Evolutionary conservation across 2,888 invertebrate species (phyloP).

Genomic region (Lagria hirta): DNA sequence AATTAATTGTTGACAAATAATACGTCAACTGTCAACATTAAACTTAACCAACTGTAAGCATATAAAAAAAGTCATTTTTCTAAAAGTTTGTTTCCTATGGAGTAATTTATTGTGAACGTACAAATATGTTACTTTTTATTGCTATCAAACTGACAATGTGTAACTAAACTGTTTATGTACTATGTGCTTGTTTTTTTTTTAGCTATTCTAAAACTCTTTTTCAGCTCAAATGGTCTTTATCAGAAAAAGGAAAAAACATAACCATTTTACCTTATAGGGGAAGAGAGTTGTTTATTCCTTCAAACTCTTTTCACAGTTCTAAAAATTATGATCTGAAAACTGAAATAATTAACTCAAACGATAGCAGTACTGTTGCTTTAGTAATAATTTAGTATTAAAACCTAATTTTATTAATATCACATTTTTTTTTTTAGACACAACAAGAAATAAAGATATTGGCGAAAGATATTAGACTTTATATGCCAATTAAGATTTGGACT

Average conservation of each 20-base stretch:
- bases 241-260: conserved; percentile 2
- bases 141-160: no score
- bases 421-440: conserved; percentile 7
- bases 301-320: conserved; percentile 11
- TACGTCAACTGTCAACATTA: no score
- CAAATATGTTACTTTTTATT: no score
- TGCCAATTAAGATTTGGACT: conserved; percentile 14
- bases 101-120: no score
- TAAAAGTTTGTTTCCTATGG: no score
- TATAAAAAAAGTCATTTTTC: no score
- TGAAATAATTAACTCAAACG: conserved; percentile 6
- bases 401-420: no score
- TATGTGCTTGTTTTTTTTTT: background rate
- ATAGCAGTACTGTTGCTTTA: conserved; percentile 5
- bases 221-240: conserved; percentile 21
- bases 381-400: background rate
- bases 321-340: conserved; percentile 14
- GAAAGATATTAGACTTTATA: conserved; percentile 19
- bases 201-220: no score
- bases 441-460: conserved; percentile 14
- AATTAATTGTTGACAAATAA: no score
- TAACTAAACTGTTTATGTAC: background rate
- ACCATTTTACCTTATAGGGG: conserved; percentile 2
- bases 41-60: no score
- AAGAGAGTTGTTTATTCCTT: conserved; percentile 15